These are phyloP conservation scores for Tauraco erythrolophus DNA, from an alignment of 2,113 vertebrate species.

Conservation along the genomic window DNA sequence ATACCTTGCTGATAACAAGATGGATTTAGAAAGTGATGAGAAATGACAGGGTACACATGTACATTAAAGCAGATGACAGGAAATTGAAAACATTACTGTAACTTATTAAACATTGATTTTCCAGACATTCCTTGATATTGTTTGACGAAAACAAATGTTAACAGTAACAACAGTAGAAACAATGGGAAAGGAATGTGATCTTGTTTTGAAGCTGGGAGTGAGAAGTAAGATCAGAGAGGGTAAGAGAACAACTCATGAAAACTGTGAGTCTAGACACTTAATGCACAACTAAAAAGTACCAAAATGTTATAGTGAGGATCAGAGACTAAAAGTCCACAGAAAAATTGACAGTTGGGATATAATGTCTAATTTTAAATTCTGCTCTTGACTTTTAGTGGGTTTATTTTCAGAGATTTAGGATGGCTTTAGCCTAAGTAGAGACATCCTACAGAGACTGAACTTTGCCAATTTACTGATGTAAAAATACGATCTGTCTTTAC, in stretches of 20 bases:
- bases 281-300: not conserved
- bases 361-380: not conserved
- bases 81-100: slow-evolving; percentile 73
- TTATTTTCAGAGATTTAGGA: not conserved
- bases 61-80: slow-evolving; percentile 65
- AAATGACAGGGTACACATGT: slow-evolving; percentile 59
- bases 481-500: not conserved
- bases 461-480: not conserved
- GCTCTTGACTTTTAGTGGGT: accelerated
- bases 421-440: not conserved
- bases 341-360: not conserved
- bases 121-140: slow-evolving; percentile 59
- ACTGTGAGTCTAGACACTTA: not conserved
- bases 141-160: slow-evolving; percentile 68
- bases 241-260: not conserved
- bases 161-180: slow-evolving; percentile 30
- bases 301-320: not conserved
- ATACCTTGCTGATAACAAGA: slow-evolving; percentile 68
- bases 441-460: not conserved
- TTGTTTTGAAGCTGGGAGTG: not conserved
- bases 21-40: slow-evolving; percentile 68
- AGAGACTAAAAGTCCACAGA: not conserved
- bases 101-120: slow-evolving; percentile 77
- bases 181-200: not conserved
- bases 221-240: not conserved